Base-by-base conservation (phyloP, 2,797 vertebrate genomes). In the Philypnodon macrostomus region DNA sequence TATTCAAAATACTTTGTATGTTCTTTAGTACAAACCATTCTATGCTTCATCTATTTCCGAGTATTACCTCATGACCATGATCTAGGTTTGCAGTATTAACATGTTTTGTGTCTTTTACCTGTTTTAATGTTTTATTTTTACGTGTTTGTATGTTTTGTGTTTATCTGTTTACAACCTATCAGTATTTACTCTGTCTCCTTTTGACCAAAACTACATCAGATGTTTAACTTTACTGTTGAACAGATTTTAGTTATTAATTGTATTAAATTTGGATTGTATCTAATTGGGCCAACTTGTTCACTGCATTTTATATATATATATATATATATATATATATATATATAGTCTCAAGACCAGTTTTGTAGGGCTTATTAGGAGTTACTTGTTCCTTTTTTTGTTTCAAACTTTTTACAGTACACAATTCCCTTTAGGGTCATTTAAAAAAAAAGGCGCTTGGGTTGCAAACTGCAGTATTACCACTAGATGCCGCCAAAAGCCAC, bases 11-110 rank as follows among this genome's bases (percentile, higher is more conserved):
- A 15, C 47, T 37, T 55, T 37, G 50, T 48, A 15, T 54, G 35
- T 53, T 72, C 64, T 49, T 48, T 62, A 44, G 45, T 59, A 23
- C 21, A 53, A 55, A 79, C 59, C 52, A 61, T 53, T 55, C 51
- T 32, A 54, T 40, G 47, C 40, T 15, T 33, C 29, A 5, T 23
- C 67, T 59, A 39, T 33, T n/a, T 57, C 36, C 42, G 32, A 26
- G 48, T 62, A 37, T 31, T 55, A 23, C 58, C 31, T 64, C 53
- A 53, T n/a, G n/a, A n/a, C 18, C 41, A 13, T 17, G 7, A 62
- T 33, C 10, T n/a, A 17, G 59, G 65, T 24, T 58, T 36, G 30
- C 34, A 49, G 67, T 54, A 50, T 48, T 58, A 16, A 53, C 63
- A 45, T 63, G 52, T 30, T 52, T 44, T 31, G 16, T 37, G 16